These are phyloP conservation scores for Lepus oiostolus DNA, from an alignment of 2,797 vertebrate species.

Conservation along the genomic window DNA sequence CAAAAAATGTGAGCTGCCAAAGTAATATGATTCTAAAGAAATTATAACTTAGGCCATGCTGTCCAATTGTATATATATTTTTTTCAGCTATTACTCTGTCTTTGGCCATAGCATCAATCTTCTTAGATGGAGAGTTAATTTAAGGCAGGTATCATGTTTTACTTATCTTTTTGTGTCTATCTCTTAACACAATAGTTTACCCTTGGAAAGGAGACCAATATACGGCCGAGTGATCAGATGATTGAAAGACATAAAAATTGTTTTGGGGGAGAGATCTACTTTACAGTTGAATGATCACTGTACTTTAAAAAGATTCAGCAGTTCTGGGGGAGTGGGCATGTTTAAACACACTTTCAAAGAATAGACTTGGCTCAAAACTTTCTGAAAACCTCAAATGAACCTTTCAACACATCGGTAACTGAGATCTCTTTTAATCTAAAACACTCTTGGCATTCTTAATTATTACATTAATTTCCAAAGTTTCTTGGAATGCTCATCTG, in stretches of 20 bases:
- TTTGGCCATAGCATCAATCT: background rate
- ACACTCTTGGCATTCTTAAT: conserved; percentile 62
- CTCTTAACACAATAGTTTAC: background rate
- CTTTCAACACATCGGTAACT: conserved; percentile 64
- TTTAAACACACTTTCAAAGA: conserved; percentile 80
- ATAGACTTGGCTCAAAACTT: conserved; percentile 63
- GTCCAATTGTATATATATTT: background rate
- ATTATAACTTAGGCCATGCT: background rate
- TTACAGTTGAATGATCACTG: background rate
- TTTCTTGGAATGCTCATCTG: conserved; percentile 63
- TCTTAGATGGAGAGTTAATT: background rate
- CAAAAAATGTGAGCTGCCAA: background rate
- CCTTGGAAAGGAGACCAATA: fast-evolving
- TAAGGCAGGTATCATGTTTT: background rate
- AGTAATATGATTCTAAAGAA: background rate
- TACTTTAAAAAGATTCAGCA: conserved; percentile 58
- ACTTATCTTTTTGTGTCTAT: background rate
- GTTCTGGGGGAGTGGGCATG: conserved; percentile 66
- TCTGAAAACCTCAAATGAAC: conserved; percentile 80
- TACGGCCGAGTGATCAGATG: background rate
- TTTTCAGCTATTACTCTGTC: background rate
- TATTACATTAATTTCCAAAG: conserved; percentile 64
- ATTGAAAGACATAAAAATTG: conserved; percentile 35
- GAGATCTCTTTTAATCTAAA: conserved; percentile 77
- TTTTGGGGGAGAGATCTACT: conserved; percentile 53